These are phyloP conservation scores for Temnothorax curvispinosus DNA, from an alignment of 1,140 invertebrate genomes.

Conservation along the genomic window DNA sequence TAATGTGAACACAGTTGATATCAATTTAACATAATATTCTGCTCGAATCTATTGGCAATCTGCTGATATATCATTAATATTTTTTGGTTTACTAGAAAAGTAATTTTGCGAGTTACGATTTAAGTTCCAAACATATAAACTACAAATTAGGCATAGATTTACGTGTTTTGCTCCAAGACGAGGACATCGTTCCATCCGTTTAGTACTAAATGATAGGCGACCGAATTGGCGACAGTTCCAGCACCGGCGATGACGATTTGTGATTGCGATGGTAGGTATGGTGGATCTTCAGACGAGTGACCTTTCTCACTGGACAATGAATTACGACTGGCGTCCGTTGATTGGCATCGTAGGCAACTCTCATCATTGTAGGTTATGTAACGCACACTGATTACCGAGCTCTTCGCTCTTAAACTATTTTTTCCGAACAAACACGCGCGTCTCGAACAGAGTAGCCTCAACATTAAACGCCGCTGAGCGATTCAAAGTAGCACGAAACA, in stretches of 20 bases:
- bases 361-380: slow-evolving; percentile 64
- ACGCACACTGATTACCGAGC: background rate
- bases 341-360: background rate
- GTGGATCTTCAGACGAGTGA: slow-evolving; percentile 65
- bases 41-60: no score
- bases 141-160: slow-evolving; percentile 50
- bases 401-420: background rate
- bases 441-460: slow-evolving; percentile 44
- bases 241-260: slow-evolving; percentile 89
- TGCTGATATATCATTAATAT: no score
- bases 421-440: slow-evolving; percentile 46
- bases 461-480: slow-evolving; percentile 43
- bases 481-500: background rate
- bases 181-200: slow-evolving; percentile 89
- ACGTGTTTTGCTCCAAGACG: slow-evolving; percentile 88
- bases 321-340: background rate
- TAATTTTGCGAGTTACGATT: no score
- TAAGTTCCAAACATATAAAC: no score
- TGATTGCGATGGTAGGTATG: slow-evolving; percentile 84
- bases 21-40: no score
- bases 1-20: no score
- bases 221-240: slow-evolving; percentile 89
- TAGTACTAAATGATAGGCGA: slow-evolving; percentile 89
- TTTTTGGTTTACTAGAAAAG: no score
- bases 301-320: background rate